phyloP scores from a whole-genome alignment of 2,113 vertebrate species.

The Oncorhynchus clarkii region DNA sequence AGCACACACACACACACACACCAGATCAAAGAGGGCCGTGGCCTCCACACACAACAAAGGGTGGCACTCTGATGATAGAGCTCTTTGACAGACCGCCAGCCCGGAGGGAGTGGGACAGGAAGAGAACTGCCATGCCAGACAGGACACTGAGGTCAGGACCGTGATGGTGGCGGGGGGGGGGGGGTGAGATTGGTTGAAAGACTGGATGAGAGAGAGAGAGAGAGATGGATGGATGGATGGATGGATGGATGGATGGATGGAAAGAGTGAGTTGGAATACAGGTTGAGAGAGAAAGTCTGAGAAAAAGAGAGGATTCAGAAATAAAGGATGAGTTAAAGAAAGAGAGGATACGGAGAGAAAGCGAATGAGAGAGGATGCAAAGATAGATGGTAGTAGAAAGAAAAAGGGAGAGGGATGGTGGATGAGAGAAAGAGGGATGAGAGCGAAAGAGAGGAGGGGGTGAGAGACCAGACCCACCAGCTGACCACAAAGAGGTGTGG shows the following conservation, averaged over 20 bases:
- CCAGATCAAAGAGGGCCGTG: constrained; percentile 57
- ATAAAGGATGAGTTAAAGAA: not conserved
- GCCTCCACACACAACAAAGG: constrained; percentile 51
- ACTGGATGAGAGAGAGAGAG: not conserved
- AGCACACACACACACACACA: not conserved
- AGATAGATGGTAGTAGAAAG: no score
- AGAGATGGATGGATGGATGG: not conserved
- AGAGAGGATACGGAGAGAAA: constrained; percentile 7
- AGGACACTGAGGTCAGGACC: constrained; percentile 20
- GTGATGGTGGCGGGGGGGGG: not conserved
- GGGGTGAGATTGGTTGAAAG: no score
- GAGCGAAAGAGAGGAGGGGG: no score
- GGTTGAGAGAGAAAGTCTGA: no score
- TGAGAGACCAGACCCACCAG: no score
- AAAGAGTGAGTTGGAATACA: constrained; percentile 2
- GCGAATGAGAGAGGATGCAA: no score
- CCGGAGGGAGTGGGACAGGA: not conserved
- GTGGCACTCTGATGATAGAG: constrained; percentile 44
- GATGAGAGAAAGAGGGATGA: not conserved
- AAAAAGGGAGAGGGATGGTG: no score
- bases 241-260: not conserved
- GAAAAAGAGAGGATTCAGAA: constrained; percentile 36
- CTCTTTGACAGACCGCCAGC: constrained; percentile 25
- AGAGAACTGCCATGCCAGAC: constrained; percentile 21
- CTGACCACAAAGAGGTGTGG: no score